These are phyloP conservation scores for Enteromius paludinosus DNA, from an alignment of 2,797 vertebrate genomes.

Conservation along the genomic window DNA sequence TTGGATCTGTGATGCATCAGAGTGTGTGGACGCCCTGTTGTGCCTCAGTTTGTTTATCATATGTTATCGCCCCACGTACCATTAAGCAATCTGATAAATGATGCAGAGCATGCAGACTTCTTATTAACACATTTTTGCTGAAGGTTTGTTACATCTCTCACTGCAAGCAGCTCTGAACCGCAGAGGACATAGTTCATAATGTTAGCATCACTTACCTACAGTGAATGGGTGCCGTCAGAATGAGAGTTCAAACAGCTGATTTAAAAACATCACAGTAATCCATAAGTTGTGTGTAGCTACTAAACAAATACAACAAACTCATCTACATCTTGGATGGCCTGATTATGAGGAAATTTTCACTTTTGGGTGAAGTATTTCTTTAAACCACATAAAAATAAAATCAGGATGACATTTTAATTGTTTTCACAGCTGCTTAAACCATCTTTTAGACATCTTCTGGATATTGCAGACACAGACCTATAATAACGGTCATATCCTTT, in stretches of 20 bases:
- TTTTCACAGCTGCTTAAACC: slow-evolving; percentile 68
- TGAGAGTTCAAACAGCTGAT: neutral
- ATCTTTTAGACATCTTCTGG: slow-evolving; percentile 65
- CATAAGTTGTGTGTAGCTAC: neutral
- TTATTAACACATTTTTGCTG: slow-evolving; percentile 19
- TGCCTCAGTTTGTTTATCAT: slow-evolving; percentile 31
- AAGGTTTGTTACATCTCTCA: neutral
- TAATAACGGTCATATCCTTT: slow-evolving; percentile 67
- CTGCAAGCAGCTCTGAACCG: neutral
- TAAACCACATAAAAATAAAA: slow-evolving; percentile 1
- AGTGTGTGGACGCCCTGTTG: slow-evolving; percentile 34
- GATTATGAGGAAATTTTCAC: neutral
- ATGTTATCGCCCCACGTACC: slow-evolving; percentile 27
- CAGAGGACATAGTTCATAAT: neutral
- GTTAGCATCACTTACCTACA: neutral
- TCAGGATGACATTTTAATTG: slow-evolving; percentile 21
- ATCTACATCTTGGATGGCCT: neutral
- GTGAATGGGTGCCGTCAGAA: neutral
- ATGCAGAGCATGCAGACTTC: slow-evolving; percentile 34
- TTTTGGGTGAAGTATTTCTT: neutral
- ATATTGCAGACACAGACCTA: slow-evolving; percentile 63
- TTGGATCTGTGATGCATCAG: slow-evolving; percentile 39
- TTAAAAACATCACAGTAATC: neutral
- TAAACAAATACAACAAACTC: neutral
- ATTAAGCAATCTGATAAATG: slow-evolving; percentile 36